Percentiles rank a stretch among this genome's conserved stretches.
Conservation (phyloP, 1,140 invertebrate genomes). For the Anastrepha obliqua region DNA sequence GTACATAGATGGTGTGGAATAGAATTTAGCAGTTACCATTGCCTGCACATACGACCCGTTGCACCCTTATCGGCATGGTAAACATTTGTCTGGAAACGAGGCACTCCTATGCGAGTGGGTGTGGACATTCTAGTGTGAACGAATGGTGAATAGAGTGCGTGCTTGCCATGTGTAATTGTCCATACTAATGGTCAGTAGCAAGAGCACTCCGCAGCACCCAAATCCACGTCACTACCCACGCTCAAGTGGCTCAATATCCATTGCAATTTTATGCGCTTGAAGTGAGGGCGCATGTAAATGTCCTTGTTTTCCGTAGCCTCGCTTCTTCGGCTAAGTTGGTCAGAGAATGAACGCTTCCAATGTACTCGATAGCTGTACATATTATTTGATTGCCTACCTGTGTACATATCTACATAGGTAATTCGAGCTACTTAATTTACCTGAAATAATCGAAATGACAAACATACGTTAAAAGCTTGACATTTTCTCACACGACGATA, state of each 20-base stretch:
- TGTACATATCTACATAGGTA: neutral
- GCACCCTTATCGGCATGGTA: neutral
- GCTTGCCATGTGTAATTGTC: slow-evolving; percentile 49
- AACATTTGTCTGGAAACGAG: too few species aligned
- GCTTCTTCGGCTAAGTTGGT: too few species aligned
- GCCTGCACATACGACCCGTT: neutral
- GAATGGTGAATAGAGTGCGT: slow-evolving; percentile 3
- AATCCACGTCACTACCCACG: slow-evolving; percentile 3
- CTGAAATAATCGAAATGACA: slow-evolving; percentile 55
- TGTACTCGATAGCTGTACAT: neutral
- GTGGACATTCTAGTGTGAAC: neutral
- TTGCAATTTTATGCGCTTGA: neutral
- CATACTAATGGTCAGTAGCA: slow-evolving; percentile 51
- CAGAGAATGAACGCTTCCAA: neutral
- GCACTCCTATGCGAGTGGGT: neutral
- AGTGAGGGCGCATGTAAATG: too few species aligned
- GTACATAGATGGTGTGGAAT: neutral
- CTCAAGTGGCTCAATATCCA: slow-evolving; percentile 13
- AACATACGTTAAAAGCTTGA: slow-evolving; percentile 45
- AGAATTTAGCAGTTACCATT: neutral
- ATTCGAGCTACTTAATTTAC: slow-evolving; percentile 56
- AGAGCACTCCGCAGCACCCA: neutral
- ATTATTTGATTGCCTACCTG: slow-evolving; percentile 36
- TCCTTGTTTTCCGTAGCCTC: neutral
- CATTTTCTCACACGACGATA: slow-evolving; percentile 42